Base-by-base conservation (phyloP, 64 coral and sea anemone genomes). In the Montipora sp. region DNA sequence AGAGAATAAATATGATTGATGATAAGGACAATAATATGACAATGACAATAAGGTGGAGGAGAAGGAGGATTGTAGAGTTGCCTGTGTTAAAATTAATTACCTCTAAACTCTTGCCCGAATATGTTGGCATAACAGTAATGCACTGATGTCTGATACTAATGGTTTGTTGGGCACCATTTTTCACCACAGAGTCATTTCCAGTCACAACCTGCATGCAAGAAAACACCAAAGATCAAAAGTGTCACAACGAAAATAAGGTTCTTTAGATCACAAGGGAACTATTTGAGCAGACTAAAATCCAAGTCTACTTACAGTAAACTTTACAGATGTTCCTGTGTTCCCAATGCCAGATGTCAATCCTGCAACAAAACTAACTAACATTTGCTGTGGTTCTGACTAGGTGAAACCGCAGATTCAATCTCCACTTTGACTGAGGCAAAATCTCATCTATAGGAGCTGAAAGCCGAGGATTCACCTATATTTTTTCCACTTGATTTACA, bases 71-170 rank as follows among this genome's bases (percentile, higher is more conserved):
- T 36, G 36, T 36, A 36, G 36, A 2, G 36, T 36, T 36, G 36
- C 36, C 36, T 36, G 36, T 36, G 36, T 43, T 47, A 44, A 13
- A 63, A 63, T 63, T 69, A 36, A 36, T 83, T 45, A 96, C 95
- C 95, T 96, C 95, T 72, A 96, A 90, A 58, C 95, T 90, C 24
- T 96, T 96, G 21, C 46, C 71, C 3, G 90, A 91, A 88, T 96
- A 96, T 43, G 87, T 76, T 22, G 84, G 44, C 95, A 96, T 96
- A 19, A 96, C 87, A 14, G 95, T 96, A 8, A 96, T 96, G n/a
- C 95, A 92, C 69, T 96, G 95, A 79, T 96, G 91, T 48, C 92
- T 89, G 43, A 75, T 93, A 48, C 87, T 94, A 43, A 96, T 89
- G 48, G 82, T 93, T n/a, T 87, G 90, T 10, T 81, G 55, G 18